Evolutionary conservation across 2,797 vertebrate genomes (phyloP), one percentile per base, ranked within the genome.

Genomic region (Bucorvus abyssinicus): DNA sequence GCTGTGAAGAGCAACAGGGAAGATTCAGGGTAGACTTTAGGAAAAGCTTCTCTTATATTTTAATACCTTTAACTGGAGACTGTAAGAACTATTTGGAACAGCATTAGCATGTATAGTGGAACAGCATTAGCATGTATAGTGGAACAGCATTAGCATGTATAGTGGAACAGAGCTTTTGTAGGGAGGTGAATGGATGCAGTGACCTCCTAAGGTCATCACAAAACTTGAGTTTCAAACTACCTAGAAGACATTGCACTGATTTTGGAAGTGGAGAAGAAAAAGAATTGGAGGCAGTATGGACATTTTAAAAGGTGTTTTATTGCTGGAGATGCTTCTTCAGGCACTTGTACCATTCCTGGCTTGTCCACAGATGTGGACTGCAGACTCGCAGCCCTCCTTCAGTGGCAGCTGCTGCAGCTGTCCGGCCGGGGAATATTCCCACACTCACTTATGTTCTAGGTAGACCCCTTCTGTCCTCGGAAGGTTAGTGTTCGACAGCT

Each of bases 81-180:
- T 52, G 21, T 27, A 56, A 40, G 30, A 40, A 53, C 24, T 19
- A 1, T 19, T 59, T 65, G 60, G 47, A 84, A 32, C 18, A 26
- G 15, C 38, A 32, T 60, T 32, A 34, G 23, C 10, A 34, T 0
- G 0, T 56, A 1, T 6, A 63, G 22, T 3, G 8, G 22, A 36
- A 6, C 13, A 47, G 34, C n/a, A n/a, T 60, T 32, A 34, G 23
- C 10, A 34, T 0, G 0, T 56, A 1, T 6, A 63, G 22, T 65
- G 60, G 47, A 84, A 32, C 18, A 26, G 15, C 38, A 32, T 60
- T 32, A 34, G 23, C 10, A 34, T 0, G 0, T 56, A 1, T 6
- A 63, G 22, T 3, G 8, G 22, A 36, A 6, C 13, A 47, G 34
- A 55, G 4, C 8, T 61, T n/a, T 45, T 40, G 40, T 21, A 22